A percentile compares a stretch with the other conserved stretches of the same genome.
Conservation (phyloP, 2,888 invertebrate genomes). For the Drosophila robusta region DNA sequence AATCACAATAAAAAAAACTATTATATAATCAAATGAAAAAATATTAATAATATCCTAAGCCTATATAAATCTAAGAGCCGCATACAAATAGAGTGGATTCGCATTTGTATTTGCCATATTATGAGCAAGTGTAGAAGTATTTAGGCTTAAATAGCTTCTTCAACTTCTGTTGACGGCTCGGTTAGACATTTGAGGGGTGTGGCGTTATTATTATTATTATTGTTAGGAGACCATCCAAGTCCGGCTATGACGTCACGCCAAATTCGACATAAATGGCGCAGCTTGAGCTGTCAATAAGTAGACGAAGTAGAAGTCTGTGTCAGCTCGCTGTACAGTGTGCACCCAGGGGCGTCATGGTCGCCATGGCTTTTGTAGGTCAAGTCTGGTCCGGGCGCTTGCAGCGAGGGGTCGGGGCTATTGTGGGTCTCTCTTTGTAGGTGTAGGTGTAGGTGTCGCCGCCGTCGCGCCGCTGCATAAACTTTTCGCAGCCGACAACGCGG, state of each 20-base stretch:
- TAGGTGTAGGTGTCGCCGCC: slow-evolving; percentile 64
- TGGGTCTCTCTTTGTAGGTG: slow-evolving; percentile 10
- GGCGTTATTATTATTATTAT: slow-evolving; percentile 26
- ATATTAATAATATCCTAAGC: too few species aligned
- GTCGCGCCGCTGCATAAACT: slow-evolving; percentile 67
- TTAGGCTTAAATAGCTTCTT: slow-evolving; percentile 1
- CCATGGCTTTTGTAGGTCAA: slow-evolving; percentile 71
- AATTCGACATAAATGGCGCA: slow-evolving; percentile 41
- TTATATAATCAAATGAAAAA: too few species aligned
- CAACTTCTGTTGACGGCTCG: background rate
- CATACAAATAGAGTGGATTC: background rate
- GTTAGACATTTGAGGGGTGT: slow-evolving; percentile 3
- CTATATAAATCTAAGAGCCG: too few species aligned
- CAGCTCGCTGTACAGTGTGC: slow-evolving; percentile 30
- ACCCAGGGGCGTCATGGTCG: slow-evolving; percentile 60
- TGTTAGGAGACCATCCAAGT: slow-evolving; percentile 14
- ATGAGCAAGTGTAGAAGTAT: background rate
- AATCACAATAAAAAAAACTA: too few species aligned
- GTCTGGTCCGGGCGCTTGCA: slow-evolving; percentile 60
- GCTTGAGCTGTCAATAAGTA: slow-evolving; percentile 49
- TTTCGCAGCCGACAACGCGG: slow-evolving; percentile 66
- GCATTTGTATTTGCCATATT: background rate
- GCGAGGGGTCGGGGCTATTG: background rate
- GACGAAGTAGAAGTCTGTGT: slow-evolving; percentile 19
- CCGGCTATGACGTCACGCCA: slow-evolving; percentile 43